These are phyloP conservation scores for Novumbra hubbsi DNA, from an alignment of 2,797 vertebrate genomes.

Conservation along the genomic window DNA sequence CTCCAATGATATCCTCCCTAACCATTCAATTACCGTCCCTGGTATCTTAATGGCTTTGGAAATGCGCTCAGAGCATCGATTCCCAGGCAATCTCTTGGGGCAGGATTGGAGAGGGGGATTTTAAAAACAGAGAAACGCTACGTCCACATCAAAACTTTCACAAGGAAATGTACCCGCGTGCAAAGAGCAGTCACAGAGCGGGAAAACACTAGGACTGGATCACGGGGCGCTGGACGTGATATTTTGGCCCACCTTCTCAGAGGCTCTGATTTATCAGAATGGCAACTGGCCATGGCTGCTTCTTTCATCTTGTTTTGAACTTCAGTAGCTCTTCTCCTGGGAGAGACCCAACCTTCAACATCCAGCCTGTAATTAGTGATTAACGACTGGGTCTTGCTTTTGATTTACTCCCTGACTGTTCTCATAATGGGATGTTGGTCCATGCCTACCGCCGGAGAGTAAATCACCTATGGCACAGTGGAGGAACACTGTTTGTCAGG, in stretches of 20 bases:
- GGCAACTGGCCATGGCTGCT: constrained; percentile 57
- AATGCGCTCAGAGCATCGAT: constrained; percentile 54
- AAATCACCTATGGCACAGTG: constrained; percentile 62
- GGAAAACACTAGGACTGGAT: background rate
- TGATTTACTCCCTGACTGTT: constrained; percentile 58
- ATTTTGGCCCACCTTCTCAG: constrained; percentile 41
- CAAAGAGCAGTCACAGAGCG: background rate
- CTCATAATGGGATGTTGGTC: constrained; percentile 53
- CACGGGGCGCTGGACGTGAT: background rate
- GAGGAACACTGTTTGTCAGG: constrained; percentile 67
- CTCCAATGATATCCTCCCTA: constrained; percentile 66
- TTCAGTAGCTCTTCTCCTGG: constrained; percentile 28
- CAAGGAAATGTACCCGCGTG: background rate
- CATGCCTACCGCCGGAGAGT: constrained; percentile 50
- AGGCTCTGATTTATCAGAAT: constrained; percentile 58
- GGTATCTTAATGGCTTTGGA: constrained; percentile 65
- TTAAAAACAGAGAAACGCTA: constrained; percentile 20
- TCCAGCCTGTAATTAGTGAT: constrained; percentile 69
- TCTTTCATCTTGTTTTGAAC: constrained; percentile 55
- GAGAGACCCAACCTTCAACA: constrained; percentile 60
- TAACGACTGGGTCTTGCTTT: constrained; percentile 49
- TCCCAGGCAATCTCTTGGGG: constrained; percentile 50
- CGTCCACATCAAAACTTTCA: constrained; percentile 18
- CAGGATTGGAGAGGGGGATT: constrained; percentile 50
- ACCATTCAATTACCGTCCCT: constrained; percentile 71